Base-by-base conservation (phyloP, 2,797 vertebrate species). In the Pogonophryne albipinna region DNA sequence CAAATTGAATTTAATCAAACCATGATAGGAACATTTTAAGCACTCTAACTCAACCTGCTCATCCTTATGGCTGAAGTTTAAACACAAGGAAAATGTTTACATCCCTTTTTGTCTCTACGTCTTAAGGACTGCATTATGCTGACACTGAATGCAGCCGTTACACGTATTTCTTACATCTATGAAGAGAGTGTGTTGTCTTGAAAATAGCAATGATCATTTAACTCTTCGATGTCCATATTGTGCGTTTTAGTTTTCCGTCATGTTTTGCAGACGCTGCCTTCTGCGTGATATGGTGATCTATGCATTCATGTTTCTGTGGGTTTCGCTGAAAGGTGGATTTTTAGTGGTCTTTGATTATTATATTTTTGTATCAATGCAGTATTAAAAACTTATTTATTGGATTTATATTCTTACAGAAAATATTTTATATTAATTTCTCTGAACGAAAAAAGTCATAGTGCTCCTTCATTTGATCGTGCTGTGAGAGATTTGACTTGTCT, bases 341-440 rank as follows among this genome's bases (percentile, higher is more conserved):
- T 80, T 42, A 76, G 67, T 76, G 62, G 51, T 86, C 46, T 80
- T 75, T 50, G 42, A 84, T 78, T 73, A 47, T 85, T 88, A 66
- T 91, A 87, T 93, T 93, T 93, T 93, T 93, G 60, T 91, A 93
- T 88, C 59, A 68, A 78, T 78, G 71, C 85, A 91, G 85, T 89
- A 91, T 92, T 91, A 70, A 74, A 85, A 83, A 78, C 80, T 52
- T 94, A 94, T 94, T 93, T 94, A 92, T 94, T 92, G 72, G 23
- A 86, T 90, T 92, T 91, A 85, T 90, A 89, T 90, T 87, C 82
- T 84, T 84, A 87, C 61, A 44, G 46, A 90, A 79, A 80, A 70
- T 85, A 44, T 88, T 91, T 91, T 85, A 23, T 84, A 84, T 84
- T 83, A 3, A 66, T 83, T 84, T 84, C 42, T 76, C 47, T 78